Evolutionary conservation across 2,888 invertebrate genomes (phyloP).

Genomic region (Drosophila antonietae): DNA sequence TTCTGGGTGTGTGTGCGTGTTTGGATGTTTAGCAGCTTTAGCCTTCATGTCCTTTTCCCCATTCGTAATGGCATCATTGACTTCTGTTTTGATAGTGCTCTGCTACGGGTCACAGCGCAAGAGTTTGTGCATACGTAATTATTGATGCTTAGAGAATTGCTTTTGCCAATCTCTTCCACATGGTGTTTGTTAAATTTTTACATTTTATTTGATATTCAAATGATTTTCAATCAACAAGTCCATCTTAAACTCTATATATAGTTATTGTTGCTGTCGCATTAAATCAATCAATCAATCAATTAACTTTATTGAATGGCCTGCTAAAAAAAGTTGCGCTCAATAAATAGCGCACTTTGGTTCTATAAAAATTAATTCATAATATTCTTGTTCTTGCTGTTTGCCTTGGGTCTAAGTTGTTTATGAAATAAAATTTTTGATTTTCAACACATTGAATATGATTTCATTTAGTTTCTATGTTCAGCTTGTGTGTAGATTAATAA

Average conservation of each 20-base stretch:
- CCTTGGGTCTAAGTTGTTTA: slow-evolving; percentile 32
- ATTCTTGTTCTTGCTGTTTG: slow-evolving; percentile 13
- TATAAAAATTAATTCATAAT: slow-evolving; percentile 27
- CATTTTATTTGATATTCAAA: slow-evolving; percentile 74
- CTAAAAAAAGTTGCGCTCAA: slow-evolving; percentile 29
- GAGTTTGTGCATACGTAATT: slow-evolving; percentile 15
- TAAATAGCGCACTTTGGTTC: slow-evolving; percentile 34
- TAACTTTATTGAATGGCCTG: slow-evolving; percentile 33
- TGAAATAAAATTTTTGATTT: slow-evolving; percentile 45
- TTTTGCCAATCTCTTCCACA: not conserved
- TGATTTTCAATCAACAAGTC: slow-evolving; percentile 79
- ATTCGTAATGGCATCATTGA: slow-evolving; percentile 74
- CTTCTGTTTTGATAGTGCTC: slow-evolving; percentile 60
- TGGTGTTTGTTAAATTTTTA: slow-evolving; percentile 56
- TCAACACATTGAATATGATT: slow-evolving; percentile 39
- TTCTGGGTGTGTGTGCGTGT: slow-evolving; percentile 10
- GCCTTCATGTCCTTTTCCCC: slow-evolving; percentile 30
- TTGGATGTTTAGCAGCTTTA: slow-evolving; percentile 24
- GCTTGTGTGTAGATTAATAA: slow-evolving; percentile 59
- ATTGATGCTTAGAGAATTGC: slow-evolving; percentile 5
- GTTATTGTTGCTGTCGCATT: slow-evolving; percentile 56
- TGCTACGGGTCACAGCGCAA: slow-evolving; percentile 20
- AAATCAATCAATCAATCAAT: slow-evolving; percentile 30
- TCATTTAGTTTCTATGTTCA: slow-evolving; percentile 23
- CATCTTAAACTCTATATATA: slow-evolving; percentile 67